phyloP scores from a whole-genome alignment of 23 tunicate species.

The Oikopleura vanhoeffeni region DNA sequence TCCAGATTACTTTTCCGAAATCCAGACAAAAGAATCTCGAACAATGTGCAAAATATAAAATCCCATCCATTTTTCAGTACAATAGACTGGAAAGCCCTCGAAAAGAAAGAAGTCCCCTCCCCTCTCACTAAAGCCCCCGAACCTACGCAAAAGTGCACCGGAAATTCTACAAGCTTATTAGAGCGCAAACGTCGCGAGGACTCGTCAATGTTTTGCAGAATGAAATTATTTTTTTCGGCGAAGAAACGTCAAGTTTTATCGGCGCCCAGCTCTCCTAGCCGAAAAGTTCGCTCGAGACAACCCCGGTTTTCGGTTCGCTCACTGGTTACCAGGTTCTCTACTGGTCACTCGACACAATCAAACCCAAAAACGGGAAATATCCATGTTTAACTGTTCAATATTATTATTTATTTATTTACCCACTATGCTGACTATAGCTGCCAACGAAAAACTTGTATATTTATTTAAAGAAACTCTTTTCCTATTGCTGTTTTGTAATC shows the following conservation, averaged over 20 bases:
- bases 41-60: background rate
- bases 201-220: background rate
- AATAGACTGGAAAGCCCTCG: conserved; percentile 1
- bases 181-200: background rate
- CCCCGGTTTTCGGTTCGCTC: background rate
- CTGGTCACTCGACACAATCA: background rate
- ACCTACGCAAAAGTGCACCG: background rate
- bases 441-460: no score
- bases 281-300: background rate
- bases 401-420: background rate
- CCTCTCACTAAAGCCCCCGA: background rate
- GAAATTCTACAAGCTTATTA: background rate
- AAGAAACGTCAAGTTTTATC: background rate
- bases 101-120: background rate
- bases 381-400: background rate
- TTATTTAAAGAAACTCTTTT: no score
- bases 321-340: background rate
- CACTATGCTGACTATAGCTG: no score
- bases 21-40: background rate
- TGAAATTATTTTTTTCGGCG: conserved; percentile 9
- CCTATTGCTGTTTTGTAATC: no score
- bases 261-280: background rate
- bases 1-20: background rate
- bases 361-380: background rate
- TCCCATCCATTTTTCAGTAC: background rate